phyloP scores from a whole-genome alignment of 2,888 invertebrate genomes.

The Caprella mutica region DNA sequence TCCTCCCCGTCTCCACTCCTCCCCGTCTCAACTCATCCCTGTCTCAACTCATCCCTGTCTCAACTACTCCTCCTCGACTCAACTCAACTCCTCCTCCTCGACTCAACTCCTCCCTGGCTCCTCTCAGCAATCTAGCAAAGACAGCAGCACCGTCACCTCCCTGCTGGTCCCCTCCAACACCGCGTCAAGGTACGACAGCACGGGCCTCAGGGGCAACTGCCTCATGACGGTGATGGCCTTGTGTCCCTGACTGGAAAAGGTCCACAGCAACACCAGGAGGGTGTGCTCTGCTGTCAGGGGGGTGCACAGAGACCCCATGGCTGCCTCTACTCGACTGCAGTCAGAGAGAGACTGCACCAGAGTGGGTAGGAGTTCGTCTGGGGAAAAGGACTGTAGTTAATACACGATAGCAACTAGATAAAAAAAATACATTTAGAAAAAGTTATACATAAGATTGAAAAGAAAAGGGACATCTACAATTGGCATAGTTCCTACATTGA shows the following conservation, averaged over 20 bases:
- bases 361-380: neutral
- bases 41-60: no score
- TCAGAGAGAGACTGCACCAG: neutral
- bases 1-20: no score
- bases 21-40: no score
- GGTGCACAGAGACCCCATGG: neutral
- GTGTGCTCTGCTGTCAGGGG: neutral
- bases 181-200: neutral
- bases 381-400: no score
- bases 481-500: no score
- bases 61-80: no score
- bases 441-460: no score
- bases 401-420: no score
- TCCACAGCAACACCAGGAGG: constrained; percentile 7
- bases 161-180: neutral
- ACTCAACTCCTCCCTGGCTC: no score
- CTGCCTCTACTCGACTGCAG: neutral
- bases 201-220: neutral
- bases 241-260: neutral
- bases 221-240: neutral
- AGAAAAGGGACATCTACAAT: no score
- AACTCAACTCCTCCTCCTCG: no score
- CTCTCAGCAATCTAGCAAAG: neutral
- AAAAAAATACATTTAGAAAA: no score
- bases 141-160: neutral